These are phyloP conservation scores for Sarcoramphus papa DNA, from an alignment of 2,797 vertebrate species.

Conservation along the genomic window DNA sequence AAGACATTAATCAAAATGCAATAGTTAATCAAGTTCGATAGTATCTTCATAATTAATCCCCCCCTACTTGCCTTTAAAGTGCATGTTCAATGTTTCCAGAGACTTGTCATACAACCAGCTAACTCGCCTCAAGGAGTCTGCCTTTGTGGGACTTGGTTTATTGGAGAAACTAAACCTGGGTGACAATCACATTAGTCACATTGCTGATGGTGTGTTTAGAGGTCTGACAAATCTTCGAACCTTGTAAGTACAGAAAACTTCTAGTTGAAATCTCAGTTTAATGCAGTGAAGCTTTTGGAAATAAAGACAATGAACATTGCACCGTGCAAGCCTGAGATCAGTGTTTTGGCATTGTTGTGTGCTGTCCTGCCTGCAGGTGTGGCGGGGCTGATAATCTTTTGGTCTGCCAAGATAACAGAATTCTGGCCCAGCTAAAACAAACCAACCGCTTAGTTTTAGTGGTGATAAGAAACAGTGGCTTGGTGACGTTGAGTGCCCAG, in stretches of 20 bases:
- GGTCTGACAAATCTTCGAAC: conserved; percentile 84
- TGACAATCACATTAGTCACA: conserved; percentile 89
- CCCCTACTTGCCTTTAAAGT: neutral
- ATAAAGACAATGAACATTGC: neutral
- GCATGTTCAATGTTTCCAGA: conserved; percentile 67
- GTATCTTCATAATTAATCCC: neutral
- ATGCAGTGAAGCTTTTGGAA: neutral
- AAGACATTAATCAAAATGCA: neutral
- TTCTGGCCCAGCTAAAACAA: neutral
- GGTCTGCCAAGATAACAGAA: neutral
- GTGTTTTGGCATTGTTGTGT: neutral
- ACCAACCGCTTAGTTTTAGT: neutral
- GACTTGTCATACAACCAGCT: conserved; percentile 94
- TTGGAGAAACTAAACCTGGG: conserved; percentile 90
- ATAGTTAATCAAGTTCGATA: neutral
- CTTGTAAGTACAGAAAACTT: conserved; percentile 80
- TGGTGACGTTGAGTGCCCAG: neutral
- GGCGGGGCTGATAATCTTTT: neutral
- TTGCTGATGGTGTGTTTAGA: conserved; percentile 91
- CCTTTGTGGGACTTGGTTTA: conserved; percentile 86
- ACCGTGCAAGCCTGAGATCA: neutral
- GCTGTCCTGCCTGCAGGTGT: neutral
- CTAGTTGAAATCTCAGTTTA: neutral
- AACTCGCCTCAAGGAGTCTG: conserved; percentile 90
- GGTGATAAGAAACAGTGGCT: neutral